These are phyloP conservation scores for Archegozetes longisetosus DNA, from an alignment of 1,140 invertebrate species.

Conservation along the genomic window DNA sequence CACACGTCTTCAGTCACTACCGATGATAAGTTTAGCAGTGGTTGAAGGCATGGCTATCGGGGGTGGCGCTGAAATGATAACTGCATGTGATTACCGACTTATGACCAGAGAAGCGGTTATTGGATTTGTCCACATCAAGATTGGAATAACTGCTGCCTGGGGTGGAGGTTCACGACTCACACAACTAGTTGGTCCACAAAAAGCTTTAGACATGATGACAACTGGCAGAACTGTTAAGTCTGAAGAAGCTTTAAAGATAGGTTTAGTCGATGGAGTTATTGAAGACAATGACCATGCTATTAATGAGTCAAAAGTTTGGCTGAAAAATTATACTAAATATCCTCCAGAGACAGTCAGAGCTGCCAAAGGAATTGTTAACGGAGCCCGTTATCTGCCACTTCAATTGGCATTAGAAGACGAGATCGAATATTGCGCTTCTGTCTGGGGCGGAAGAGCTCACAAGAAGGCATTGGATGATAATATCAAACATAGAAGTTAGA, in stretches of 20 bases:
- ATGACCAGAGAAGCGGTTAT: slow-evolving; percentile 24
- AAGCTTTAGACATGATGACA: slow-evolving; percentile 25
- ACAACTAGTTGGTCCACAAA: slow-evolving; percentile 25
- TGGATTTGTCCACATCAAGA: slow-evolving; percentile 29
- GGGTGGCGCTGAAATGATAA: slow-evolving; percentile 30
- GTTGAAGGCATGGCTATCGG: slow-evolving; percentile 29
- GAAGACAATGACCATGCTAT: slow-evolving; percentile 12
- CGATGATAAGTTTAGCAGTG: slow-evolving; percentile 30
- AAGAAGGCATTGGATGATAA: slow-evolving; percentile 8
- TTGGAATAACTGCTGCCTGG: slow-evolving; percentile 29
- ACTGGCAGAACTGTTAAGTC: slow-evolving; percentile 23
- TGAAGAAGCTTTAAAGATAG: slow-evolving; percentile 23
- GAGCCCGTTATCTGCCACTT: slow-evolving; percentile 24
- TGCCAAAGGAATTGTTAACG: slow-evolving; percentile 31
- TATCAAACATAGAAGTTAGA: slow-evolving; percentile 12
- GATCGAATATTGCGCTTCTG: slow-evolving; percentile 1
- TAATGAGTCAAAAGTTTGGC: slow-evolving; percentile 28
- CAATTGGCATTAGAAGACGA: slow-evolving; percentile 11
- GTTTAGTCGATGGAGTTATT: slow-evolving; percentile 24
- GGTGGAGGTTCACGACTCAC: slow-evolving; percentile 28
- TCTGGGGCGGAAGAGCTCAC: slow-evolving; percentile 15
- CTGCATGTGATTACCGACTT: slow-evolving; percentile 29
- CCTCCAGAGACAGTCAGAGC: slow-evolving; percentile 27
- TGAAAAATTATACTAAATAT: slow-evolving; percentile 23
- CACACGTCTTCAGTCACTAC: slow-evolving; percentile 32